Evolutionary conservation across 1,140 invertebrate species (phyloP).

Genomic region (Pentalonia nigronervosa): DNA sequence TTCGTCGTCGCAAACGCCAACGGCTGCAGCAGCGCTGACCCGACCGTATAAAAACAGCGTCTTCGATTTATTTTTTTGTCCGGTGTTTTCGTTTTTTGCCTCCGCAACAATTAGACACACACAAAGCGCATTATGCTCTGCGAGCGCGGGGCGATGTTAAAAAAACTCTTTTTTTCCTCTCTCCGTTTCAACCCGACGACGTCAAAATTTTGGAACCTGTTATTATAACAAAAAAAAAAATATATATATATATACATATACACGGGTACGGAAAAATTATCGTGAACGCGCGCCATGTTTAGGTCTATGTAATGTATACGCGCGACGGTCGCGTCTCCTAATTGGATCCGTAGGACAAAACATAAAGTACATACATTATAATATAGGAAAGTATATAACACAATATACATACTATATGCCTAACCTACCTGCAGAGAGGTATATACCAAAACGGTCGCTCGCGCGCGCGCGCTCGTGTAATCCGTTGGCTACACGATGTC

Average conservation of each 20-base stretch:
- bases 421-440: neutral
- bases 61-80: neutral
- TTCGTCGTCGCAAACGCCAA: neutral
- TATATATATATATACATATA: neutral
- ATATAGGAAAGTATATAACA: no score
- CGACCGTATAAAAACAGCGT: neutral
- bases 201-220: slow-evolving; percentile 24
- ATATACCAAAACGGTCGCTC: neutral
- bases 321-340: slow-evolving; percentile 31
- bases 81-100: slow-evolving; percentile 1
- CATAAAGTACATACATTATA: neutral
- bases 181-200: slow-evolving; percentile 10
- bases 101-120: slow-evolving; percentile 23
- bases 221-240: neutral
- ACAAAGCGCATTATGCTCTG: neutral
- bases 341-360: slow-evolving; percentile 36
- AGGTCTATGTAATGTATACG: neutral
- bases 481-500: slow-evolving; percentile 39
- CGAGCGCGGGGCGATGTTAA: neutral
- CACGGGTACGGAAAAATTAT: neutral
- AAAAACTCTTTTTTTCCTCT: neutral
- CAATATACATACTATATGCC: neutral
- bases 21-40: neutral
- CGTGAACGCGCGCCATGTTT: neutral
- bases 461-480: slow-evolving; percentile 3